Percentiles rank a stretch among this genome's conserved stretches.
Conservation (phyloP, 2,888 invertebrate genomes). For the Drosophila villosipedis region DNA sequence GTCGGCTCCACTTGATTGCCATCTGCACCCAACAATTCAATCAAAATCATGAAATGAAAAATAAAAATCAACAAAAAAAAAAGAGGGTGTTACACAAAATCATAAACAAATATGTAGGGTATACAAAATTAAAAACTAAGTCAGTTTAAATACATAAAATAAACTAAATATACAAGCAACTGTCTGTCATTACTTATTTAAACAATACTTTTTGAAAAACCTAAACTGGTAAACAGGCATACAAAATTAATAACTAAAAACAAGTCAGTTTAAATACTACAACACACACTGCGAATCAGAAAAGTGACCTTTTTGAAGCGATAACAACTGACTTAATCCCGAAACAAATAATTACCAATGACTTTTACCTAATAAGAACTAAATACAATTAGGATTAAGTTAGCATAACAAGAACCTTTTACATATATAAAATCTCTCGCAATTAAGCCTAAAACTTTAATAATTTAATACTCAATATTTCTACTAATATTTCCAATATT, state of each 20-base stretch:
- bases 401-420: not conserved
- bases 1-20: constrained; percentile 56
- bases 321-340: too few species aligned
- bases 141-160: not conserved
- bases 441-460: not conserved
- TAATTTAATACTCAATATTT: not conserved
- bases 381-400: not conserved
- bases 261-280: not conserved
- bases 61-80: constrained; percentile 20
- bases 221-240: not conserved
- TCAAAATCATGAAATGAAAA: constrained; percentile 30
- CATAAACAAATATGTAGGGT: not conserved
- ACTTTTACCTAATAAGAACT: constrained; percentile 64
- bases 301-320: too few species aligned
- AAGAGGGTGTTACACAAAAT: not conserved
- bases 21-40: constrained; percentile 49
- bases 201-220: not conserved
- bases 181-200: not conserved
- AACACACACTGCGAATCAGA: not conserved
- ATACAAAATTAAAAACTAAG: not conserved
- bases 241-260: not conserved
- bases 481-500: too few species aligned
- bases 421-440: not conserved
- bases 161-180: not conserved
- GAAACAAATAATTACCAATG: not conserved